Evolutionary conservation across 2,888 invertebrate genomes (phyloP).

Genomic region (Troides helena): DNA sequence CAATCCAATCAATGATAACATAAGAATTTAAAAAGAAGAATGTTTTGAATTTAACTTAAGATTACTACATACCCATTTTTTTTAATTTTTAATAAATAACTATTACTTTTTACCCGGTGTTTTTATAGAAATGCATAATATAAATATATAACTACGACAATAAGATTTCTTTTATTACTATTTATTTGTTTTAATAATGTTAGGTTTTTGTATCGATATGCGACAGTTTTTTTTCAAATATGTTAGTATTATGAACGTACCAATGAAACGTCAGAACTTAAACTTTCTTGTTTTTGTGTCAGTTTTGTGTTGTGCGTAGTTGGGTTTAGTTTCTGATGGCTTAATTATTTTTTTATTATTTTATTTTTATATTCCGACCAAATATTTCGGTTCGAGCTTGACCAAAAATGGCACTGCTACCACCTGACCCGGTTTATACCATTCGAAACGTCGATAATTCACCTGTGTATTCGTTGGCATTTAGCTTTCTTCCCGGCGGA

Average conservation of each 20-base stretch:
- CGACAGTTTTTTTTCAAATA: neutral
- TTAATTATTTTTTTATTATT: constrained; percentile 72
- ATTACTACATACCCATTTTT: too few relatives aligned
- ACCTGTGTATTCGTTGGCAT: constrained; percentile 86
- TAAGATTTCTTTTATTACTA: too few relatives aligned
- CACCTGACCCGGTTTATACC: constrained; percentile 88
- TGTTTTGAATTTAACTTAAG: too few relatives aligned
- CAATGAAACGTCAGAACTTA: constrained; percentile 31
- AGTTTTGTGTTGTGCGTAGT: constrained; percentile 81
- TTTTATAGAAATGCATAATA: too few relatives aligned
- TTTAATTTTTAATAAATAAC: too few relatives aligned
- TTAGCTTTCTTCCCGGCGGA: constrained; percentile 81
- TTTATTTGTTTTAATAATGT: too few relatives aligned
- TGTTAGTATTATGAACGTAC: constrained; percentile 25
- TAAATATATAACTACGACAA: too few relatives aligned
- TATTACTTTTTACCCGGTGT: too few relatives aligned
- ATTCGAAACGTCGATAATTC: constrained; percentile 86
- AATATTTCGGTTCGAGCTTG: constrained; percentile 75
- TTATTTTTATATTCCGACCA: constrained; percentile 67
- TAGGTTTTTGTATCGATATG: neutral
- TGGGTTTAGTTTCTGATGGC: constrained; percentile 77
- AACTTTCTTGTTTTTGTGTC: constrained; percentile 70
- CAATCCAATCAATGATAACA: too few relatives aligned
- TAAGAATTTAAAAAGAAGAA: too few relatives aligned
- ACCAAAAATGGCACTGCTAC: constrained; percentile 85